Base-by-base conservation (phyloP, 1,140 invertebrate species). In the Brachionus koreanus region DNA sequence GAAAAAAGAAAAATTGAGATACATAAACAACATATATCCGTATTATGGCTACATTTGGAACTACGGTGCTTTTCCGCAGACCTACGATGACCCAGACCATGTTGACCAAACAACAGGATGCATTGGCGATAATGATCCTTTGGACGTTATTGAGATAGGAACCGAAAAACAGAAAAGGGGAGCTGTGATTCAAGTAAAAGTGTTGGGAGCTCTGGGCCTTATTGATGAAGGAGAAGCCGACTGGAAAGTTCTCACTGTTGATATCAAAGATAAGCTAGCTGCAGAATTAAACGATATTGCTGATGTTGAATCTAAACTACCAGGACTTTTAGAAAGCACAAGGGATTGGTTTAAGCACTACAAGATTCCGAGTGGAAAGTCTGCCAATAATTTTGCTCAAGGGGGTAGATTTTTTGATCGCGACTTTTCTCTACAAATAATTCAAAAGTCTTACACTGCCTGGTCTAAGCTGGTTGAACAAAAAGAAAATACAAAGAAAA, bases 31-130 rank as follows among this genome's bases (percentile, higher is more conserved):
- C 89, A 94, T 94, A 86, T 99, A 98, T 87, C 98, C 98, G 67
- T 96, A 99, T 89, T 94, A 97, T 88, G 98, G 98, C 23, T 99
- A 99, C 88, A 99, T 99, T 85, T 99, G 98, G 98, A 99, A 99
- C 89, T 99, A 99, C 89, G 98, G 98, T 83, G 97, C 97, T 61
- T 87, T 99, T 67, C 98, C 98, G 61, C 98, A 89, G 92, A 99
- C 97, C 5, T 99, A 97, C 96, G 97, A 99, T 91, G 95, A 99
- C 90, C 97, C 97, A 29, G 92, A 93, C 83, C 92, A 94, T 87
- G 89, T 93, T 82, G 96, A 98, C 89, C 91, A 93, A 84, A 91
- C 92, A n/a, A 99, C 98, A 65, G 91, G 92, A 43, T 93, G 92
- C 84, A 95, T 95, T 88, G 98, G 98, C 67, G 97, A 99, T 87